Percentiles rank a stretch among this genome's conserved stretches.
These are phyloP conservation scores for Noctua janthina DNA, from an alignment of 2,888 invertebrate genomes.

Conservation along the genomic window DNA sequence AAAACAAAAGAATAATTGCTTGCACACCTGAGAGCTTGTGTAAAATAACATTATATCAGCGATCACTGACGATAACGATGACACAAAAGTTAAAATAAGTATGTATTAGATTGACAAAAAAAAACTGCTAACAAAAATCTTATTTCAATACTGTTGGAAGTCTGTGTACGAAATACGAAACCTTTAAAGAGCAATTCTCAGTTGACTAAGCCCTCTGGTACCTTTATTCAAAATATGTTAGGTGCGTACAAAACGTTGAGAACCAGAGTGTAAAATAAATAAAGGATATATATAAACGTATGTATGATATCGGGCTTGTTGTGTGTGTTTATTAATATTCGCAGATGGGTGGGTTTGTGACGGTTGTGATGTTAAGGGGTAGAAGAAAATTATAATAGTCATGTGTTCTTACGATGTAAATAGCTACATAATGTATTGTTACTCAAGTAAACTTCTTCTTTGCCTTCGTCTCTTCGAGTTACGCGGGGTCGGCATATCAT, in stretches of 20 bases:
- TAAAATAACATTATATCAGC: background rate
- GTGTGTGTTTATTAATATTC: conserved; percentile 59
- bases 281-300: conserved; percentile 45
- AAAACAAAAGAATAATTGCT: background rate
- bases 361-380: conserved; percentile 34
- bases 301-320: conserved; percentile 40
- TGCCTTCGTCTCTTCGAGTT: too few relatives aligned
- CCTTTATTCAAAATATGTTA: background rate
- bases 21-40: background rate
- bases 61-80: background rate
- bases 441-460: too few relatives aligned
- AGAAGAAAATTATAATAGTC: conserved; percentile 37
- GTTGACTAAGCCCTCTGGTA: background rate
- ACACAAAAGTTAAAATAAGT: background rate
- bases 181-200: background rate
- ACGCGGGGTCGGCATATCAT: too few relatives aligned
- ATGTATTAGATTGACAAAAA: background rate
- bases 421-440: too few relatives aligned
- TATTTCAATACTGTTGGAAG: background rate
- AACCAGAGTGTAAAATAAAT: conserved; percentile 41
- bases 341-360: conserved; percentile 50
- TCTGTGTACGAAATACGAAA: background rate
- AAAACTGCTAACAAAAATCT: background rate
- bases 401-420: background rate
- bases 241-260: conserved; percentile 33